These are phyloP conservation scores for Plutomurus gul DNA, from an alignment of 1,140 invertebrate genomes.

Conservation along the genomic window DNA sequence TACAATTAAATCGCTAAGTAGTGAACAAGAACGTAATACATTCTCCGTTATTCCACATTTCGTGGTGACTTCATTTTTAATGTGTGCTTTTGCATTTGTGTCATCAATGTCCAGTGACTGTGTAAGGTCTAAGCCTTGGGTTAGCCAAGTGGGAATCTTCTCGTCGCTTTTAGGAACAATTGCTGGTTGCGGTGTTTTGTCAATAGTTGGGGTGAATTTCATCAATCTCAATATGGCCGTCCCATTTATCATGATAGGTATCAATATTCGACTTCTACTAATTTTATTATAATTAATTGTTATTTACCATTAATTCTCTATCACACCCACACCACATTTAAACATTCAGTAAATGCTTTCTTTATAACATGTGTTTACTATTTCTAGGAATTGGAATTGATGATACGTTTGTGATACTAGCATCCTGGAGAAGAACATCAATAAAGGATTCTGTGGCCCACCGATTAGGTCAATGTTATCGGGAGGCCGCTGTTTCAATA, in stretches of 20 bases:
- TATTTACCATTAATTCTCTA: too few relatives aligned
- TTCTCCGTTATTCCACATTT: conserved; percentile 85
- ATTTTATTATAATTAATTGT: too few relatives aligned
- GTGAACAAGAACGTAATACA: conserved; percentile 85
- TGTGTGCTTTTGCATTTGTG: conserved; percentile 74
- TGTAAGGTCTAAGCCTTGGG: conserved; percentile 84
- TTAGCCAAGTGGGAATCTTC: conserved; percentile 85
- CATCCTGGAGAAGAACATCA: conserved; percentile 84
- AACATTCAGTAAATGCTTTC: too few relatives aligned
- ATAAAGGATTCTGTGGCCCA: conserved; percentile 77
- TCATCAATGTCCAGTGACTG: conserved; percentile 78
- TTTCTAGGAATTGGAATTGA: conserved; percentile 91
- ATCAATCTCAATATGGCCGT: conserved; percentile 92
- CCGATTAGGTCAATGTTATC: conserved; percentile 82
- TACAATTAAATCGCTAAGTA: conserved; percentile 80
- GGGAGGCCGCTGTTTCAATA: conserved; percentile 82
- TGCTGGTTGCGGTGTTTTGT: conserved; percentile 85
- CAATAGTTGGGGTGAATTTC: conserved; percentile 86
- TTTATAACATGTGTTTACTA: background rate
- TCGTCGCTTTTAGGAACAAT: conserved; percentile 85
- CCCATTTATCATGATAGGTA: conserved; percentile 91
- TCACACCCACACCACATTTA: too few relatives aligned
- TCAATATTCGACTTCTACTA: too few relatives aligned
- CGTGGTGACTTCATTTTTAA: conserved; percentile 79
- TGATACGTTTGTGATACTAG: conserved; percentile 94